Base-by-base conservation (phyloP, 92 coral and sea anemone species). In the Blastomussa wellsi region DNA sequence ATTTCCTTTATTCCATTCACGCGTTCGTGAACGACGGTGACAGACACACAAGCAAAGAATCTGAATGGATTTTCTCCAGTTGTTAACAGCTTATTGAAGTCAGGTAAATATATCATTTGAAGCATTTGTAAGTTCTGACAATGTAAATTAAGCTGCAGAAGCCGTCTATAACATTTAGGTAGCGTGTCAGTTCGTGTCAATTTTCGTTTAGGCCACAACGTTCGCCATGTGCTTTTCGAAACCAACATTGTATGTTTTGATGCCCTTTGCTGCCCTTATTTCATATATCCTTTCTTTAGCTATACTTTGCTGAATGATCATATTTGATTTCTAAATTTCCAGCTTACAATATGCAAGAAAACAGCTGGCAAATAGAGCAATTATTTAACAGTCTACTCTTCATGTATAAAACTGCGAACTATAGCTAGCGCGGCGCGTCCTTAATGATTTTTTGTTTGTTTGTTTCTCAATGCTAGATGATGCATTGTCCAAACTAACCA, bases 181-280 rank as follows among this genome's bases (percentile, higher is more conserved):
- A 41, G 44, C n/a, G n/a, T n/a, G 44, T 41, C 65, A 57, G 29
- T 10, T 57, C 0, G 17, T 5, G 65, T 22, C 57, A 51, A 51
- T 26, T 57, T 57, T 0, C n/a, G 42, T 33, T 6, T 70, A 32
- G 31, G 35, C 12, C 9, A n/a, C n/a, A 24, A 2, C 68, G 74
- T 68, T 35, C 39, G 42, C 74, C 74, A 68, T 68, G 74, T 68
- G 74, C 24, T 57, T 57, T 57, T 57, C 65, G 59, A 52, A 14
- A 26, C 24, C 28, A 24, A 55, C 64, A 53, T 0, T 24, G 28
- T 1, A 22, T 57, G 65, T 57, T 57, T 57, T 57, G 29, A 20
- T 57, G 7, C 12, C 5, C 12, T 57, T 24, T 4, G n/a, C 64
- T 55, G 28, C 64, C 7, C 28, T 5, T 55, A 55, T 20, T 55